Evolutionary conservation across 2,888 invertebrate species (phyloP), one percentile per base, ranked within the genome.

Genomic region (Eilema sororculum): DNA sequence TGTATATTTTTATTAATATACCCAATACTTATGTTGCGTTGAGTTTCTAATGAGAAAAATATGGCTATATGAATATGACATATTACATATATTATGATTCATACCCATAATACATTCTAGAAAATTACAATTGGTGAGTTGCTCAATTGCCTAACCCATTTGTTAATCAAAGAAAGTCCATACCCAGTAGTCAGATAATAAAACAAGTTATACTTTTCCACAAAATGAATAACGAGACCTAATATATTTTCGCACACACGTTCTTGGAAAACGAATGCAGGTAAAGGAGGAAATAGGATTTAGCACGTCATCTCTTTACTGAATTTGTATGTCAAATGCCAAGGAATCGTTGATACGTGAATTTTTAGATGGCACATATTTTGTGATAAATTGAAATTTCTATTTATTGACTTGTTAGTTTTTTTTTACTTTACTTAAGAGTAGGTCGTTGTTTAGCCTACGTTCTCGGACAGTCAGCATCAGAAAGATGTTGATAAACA

Each of bases 231-330:
- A 46, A 46, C 46, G 46, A 46, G 46, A 46, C 46, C 46, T 20
- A 46, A 16, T 46, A 46, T 46, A 46, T 46, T 58, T 25, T 25
- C 16, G 5, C 58, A 58, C 28, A 33, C 8, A 60, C 9, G 16
- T 41, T 58, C 58, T 66, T 58, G 46, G 52, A 58, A 68, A 69
- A 66, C 59, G 58, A 65, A 30, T 67, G 52, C 30, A 13, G 52
- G 63, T 24, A 65, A 72, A 68, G 10, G 30, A 65, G 69, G 73
- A 74, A 77, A 77, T 80, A 74, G 73, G 74, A 78, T 81, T 78
- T 65, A 46, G 61, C 67, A 61, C 70, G 69, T 78, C 74, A 73
- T 85, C 75, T 79, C 76, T 84, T 81, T 76, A 78, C 74, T 69
- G 69, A 81, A 80, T 81, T 78, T 78, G 74, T 73, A 59, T 76